Evolutionary conservation across 2,113 vertebrate species (phyloP).

Genomic region (Brachypteracias leptosomus): DNA sequence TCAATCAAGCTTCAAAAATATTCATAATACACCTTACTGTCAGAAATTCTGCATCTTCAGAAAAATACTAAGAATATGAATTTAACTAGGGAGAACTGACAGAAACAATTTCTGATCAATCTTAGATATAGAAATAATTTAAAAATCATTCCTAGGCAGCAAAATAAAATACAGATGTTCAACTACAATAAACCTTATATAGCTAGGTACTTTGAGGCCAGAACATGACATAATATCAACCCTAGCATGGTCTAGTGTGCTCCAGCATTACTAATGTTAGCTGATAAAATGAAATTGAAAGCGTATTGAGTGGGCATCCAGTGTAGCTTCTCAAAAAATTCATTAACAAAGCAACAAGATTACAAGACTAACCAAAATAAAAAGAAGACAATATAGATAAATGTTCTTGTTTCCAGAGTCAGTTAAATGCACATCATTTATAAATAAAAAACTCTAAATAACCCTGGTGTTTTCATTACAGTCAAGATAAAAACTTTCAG

Average conservation of each 20-base stretch:
- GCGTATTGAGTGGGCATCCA: neutral
- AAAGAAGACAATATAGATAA: neutral
- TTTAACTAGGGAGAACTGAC: neutral
- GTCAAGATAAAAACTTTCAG: neutral
- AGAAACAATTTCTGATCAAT: neutral
- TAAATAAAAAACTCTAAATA: neutral
- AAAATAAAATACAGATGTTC: neutral
- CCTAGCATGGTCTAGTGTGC: neutral
- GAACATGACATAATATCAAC: neutral
- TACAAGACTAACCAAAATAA: neutral
- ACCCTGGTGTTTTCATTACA: neutral
- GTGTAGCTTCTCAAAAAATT: neutral
- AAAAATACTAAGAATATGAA: neutral
- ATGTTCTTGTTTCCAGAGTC: neutral
- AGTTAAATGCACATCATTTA: neutral
- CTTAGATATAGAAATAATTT: neutral
- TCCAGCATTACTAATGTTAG: neutral
- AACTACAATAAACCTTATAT: neutral
- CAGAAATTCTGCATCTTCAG: neutral
- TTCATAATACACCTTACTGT: neutral
- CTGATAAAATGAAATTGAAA: neutral
- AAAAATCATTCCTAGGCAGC: neutral
- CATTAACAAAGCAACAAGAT: neutral
- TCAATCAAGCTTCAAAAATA: neutral
- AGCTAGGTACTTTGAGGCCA: neutral